phyloP scores from a whole-genome alignment of 2,113 vertebrate genomes.

The Poecilia latipinna region DNA sequence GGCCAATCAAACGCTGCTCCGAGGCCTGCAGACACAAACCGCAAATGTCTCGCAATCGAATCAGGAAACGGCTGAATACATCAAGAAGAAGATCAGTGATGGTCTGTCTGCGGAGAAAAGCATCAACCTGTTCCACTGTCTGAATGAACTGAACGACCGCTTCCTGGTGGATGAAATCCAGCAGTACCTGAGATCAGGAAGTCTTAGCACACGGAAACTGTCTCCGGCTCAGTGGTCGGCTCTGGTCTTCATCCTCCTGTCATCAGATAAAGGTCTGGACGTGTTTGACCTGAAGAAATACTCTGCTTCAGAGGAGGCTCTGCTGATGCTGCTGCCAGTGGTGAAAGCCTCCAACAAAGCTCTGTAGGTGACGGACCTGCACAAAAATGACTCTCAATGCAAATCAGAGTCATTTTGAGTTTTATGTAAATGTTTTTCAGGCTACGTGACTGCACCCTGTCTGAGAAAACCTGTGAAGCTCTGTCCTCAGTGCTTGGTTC shows the following conservation, averaged over 20 bases:
- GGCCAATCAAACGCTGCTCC: conserved; percentile 26
- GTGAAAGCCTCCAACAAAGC: conserved; percentile 45
- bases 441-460: background rate
- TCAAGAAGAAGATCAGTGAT: conserved; percentile 30
- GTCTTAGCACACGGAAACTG: conserved; percentile 11
- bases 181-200: background rate
- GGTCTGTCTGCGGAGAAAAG: conserved; percentile 19
- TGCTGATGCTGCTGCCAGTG: background rate
- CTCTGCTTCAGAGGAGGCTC: conserved; percentile 32
- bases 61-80: conserved; percentile 7
- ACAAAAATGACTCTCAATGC: background rate
- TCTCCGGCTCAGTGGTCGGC: conserved; percentile 40
- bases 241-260: conserved; percentile 39
- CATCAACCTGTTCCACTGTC: conserved; percentile 34
- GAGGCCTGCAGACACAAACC: background rate
- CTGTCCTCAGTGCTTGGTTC: conserved; percentile 19
- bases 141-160: conserved; percentile 16
- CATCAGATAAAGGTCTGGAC: background rate
- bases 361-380: conserved; percentile 14
- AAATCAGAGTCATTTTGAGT: background rate
- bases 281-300: conserved; percentile 27
- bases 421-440: background rate
- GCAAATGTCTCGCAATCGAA: background rate
- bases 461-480: conserved; percentile 20
- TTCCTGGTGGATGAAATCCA: conserved; percentile 19